A percentile compares a stretch with the other conserved stretches of the same genome.
These are phyloP conservation scores for Tachypleus tridentatus DNA, from an alignment of 1,140 invertebrate genomes.

Conservation along the genomic window DNA sequence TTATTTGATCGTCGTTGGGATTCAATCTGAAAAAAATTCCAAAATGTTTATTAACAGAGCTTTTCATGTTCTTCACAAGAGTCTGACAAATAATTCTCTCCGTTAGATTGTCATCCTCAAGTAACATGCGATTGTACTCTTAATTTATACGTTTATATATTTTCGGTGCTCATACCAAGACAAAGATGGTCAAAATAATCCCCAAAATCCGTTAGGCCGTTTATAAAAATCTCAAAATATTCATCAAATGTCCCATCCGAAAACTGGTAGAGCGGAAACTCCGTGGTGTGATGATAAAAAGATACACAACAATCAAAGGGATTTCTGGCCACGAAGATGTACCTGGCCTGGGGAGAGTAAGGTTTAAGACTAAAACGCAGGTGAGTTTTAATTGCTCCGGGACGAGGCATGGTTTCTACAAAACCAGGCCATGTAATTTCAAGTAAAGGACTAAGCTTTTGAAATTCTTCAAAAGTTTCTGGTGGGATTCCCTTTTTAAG, in stretches of 20 bases:
- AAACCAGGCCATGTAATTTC: constrained; percentile 17
- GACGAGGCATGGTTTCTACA: constrained; percentile 12
- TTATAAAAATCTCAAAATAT: constrained; percentile 31
- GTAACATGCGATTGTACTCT: constrained; percentile 1
- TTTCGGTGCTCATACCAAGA: too few relatives aligned
- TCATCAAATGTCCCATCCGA: constrained; percentile 38
- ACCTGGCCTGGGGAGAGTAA: constrained; percentile 14
- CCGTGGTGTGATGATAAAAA: constrained; percentile 38
- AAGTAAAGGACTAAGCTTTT: constrained; percentile 9
- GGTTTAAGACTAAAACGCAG: constrained; percentile 12
- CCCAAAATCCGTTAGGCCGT: constrained; percentile 31
- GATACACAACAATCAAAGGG: constrained; percentile 10
- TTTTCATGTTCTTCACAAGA: constrained; percentile 16
- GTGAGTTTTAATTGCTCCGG: constrained; percentile 18
- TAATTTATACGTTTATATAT: too few relatives aligned
- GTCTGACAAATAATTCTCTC: too few relatives aligned
- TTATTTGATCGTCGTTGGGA: too few relatives aligned
- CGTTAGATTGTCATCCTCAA: constrained; percentile 9
- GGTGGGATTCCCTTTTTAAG: constrained; percentile 16
- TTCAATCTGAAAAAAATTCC: too few relatives aligned
- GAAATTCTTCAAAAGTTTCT: constrained; percentile 13
- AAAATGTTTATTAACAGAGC: neutral
- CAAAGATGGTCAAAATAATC: constrained; percentile 22
- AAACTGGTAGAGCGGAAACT: constrained; percentile 32
- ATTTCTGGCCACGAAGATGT: too few relatives aligned